These are phyloP conservation scores for Astropecten irregularis DNA, from an alignment of 53 echinoderm and acorn worm genomes.

Conservation along the genomic window DNA sequence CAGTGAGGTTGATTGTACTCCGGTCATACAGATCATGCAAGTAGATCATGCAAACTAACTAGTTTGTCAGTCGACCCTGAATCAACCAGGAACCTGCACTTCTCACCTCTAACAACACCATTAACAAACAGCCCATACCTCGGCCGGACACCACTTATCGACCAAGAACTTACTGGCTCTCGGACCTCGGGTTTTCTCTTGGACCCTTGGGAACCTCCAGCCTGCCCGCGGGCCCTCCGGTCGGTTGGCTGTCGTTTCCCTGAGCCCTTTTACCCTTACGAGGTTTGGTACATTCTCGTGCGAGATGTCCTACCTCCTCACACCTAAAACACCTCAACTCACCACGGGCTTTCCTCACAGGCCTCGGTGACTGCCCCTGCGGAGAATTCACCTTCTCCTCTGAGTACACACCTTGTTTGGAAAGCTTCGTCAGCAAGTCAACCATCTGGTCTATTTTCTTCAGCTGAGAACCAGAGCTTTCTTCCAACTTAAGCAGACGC, in stretches of 20 bases:
- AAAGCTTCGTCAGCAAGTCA: not conserved
- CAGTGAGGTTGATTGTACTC: not conserved
- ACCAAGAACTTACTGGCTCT: not conserved
- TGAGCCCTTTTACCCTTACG: not conserved
- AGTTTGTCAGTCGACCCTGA: not conserved
- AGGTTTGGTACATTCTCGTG: not conserved
- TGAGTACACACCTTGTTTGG: not conserved
- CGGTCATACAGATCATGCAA: not conserved
- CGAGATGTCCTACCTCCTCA: not conserved
- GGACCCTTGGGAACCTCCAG: constrained; percentile 6
- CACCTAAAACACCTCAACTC: not conserved
- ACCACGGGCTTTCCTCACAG: not conserved
- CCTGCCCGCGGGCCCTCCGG: constrained; percentile 26
- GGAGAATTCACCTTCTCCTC: not conserved
- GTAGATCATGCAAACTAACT: not conserved
- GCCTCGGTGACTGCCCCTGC: not conserved
- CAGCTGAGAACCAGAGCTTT: not conserved
- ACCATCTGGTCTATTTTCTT: not conserved
- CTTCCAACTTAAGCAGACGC: not conserved
- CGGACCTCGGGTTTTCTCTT: not conserved
- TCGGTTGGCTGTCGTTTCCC: not conserved
- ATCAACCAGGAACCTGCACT: not conserved
- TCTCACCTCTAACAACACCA: not conserved
- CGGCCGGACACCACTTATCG: not conserved
- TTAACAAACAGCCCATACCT: not conserved